Evolutionary conservation across 2,888 invertebrate genomes (phyloP).

Genomic region (Linnaemya vulpina): DNA sequence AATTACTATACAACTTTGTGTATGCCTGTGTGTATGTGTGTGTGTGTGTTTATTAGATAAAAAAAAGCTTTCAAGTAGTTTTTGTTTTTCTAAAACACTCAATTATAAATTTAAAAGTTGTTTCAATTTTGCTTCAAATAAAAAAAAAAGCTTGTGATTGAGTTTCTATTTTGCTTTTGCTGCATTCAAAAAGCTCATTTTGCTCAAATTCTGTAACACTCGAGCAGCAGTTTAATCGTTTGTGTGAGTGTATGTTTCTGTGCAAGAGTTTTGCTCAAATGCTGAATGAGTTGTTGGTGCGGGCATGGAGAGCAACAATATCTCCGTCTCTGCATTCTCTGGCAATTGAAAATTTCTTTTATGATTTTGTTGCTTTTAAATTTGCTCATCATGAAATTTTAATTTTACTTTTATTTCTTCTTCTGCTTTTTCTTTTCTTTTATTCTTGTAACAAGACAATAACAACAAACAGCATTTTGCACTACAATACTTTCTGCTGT

Average conservation of each 20-base stretch:
- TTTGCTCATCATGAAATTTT: constrained; percentile 1
- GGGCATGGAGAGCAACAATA: not conserved
- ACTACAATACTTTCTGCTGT: not conserved
- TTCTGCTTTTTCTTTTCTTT: constrained; percentile 22
- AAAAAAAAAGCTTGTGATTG: constrained; percentile 21
- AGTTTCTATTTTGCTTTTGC: not conserved
- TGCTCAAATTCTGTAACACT: not conserved
- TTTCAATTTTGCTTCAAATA: constrained; percentile 13
- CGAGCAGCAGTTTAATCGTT: too few species aligned
- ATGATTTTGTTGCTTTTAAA: constrained; percentile 15
- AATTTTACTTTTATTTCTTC: constrained; percentile 33
- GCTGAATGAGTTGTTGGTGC: not conserved
- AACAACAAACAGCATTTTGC: constrained; percentile 18
- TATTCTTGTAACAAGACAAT: constrained; percentile 23
- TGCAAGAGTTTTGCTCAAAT: constrained; percentile 12
- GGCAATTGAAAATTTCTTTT: constrained; percentile 2
- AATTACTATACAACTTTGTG: constrained; percentile 3
- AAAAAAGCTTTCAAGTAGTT: constrained; percentile 35
- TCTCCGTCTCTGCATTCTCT: not conserved
- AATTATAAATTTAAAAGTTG: constrained; percentile 57
- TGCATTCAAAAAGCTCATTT: not conserved
- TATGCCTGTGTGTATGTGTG: not conserved
- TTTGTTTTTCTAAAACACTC: constrained; percentile 33
- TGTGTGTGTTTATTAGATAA: not conserved
- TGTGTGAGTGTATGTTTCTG: too few species aligned